Evolutionary conservation across 2,888 invertebrate species (phyloP).

Genomic region (Leptinotarsa tumamoca): DNA sequence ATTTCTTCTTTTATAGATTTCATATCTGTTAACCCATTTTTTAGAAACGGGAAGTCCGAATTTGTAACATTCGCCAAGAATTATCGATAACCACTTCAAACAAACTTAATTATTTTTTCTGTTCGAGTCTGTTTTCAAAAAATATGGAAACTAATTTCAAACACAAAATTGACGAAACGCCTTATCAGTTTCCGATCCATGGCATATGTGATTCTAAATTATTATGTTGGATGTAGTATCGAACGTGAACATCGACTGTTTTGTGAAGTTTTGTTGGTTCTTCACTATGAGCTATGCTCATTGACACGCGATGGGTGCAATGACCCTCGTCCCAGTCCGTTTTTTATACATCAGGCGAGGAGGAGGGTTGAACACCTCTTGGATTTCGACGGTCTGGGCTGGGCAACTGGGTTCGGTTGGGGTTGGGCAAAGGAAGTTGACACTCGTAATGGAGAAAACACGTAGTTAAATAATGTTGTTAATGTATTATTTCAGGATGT

Average conservation of each 20-base stretch:
- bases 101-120: too few species aligned
- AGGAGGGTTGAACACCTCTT: conserved; percentile 12
- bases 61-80: too few species aligned
- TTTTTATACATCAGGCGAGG: not conserved
- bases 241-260: not conserved
- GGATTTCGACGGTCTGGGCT: conserved; percentile 2
- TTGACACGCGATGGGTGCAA: conserved; percentile 13
- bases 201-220: too few species aligned
- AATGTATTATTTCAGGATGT: conserved; percentile 17
- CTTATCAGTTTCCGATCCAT: too few species aligned
- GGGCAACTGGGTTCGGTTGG: not conserved
- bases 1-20: too few species aligned
- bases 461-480: not conserved
- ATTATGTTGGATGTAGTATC: not conserved
- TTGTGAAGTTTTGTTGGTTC: not conserved
- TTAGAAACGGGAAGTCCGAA: too few species aligned
- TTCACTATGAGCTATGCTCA: not conserved
- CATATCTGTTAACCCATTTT: too few species aligned
- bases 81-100: too few species aligned
- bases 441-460: not conserved
- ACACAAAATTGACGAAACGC: too few species aligned
- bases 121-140: too few species aligned
- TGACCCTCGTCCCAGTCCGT: conserved; percentile 11
- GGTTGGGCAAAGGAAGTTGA: conserved; percentile 20
- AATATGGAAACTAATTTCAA: too few species aligned